Percentiles rank a stretch among this genome's conserved stretches.
Conservation (phyloP, 2,797 vertebrate genomes). For the Ctenosaura bakeri region DNA sequence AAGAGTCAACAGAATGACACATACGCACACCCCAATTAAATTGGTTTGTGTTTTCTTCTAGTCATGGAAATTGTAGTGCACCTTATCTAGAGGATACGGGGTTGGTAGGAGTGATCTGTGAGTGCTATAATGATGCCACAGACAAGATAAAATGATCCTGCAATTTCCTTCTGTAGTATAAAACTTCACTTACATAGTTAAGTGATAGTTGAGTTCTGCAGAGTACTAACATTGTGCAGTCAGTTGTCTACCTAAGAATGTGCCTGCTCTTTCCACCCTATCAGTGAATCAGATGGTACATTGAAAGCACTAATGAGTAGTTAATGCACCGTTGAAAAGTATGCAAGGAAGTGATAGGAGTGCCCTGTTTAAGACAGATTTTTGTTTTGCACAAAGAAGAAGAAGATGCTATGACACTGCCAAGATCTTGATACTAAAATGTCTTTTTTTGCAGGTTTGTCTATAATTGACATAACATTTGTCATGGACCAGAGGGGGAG, state of each 20-base stretch:
- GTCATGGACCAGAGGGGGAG: constrained; percentile 83
- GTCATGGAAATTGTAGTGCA: not conserved
- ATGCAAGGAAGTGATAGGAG: not conserved
- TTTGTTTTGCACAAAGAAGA: not conserved
- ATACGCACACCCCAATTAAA: not conserved
- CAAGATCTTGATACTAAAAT: not conserved
- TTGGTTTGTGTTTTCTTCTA: not conserved
- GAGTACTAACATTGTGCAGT: too few relatives aligned
- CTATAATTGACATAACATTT: constrained; percentile 85
- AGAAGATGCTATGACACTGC: accelerated
- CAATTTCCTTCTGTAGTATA: too few relatives aligned
- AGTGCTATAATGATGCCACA: not conserved
- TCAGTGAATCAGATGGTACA: too few relatives aligned
- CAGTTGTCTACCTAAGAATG: too few relatives aligned
- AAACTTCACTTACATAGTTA: too few relatives aligned
- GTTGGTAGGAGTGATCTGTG: not conserved
- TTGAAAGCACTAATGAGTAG: too few relatives aligned
- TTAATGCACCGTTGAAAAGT: too few relatives aligned
- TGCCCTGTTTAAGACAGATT: not conserved
- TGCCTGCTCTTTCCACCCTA: too few relatives aligned
- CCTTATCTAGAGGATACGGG: not conserved
- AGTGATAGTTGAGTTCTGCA: too few relatives aligned
- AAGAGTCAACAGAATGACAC: not conserved
- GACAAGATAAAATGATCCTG: too few relatives aligned
- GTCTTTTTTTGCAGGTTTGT: constrained; percentile 82